Evolutionary conservation across 2,888 invertebrate species (phyloP).

Genomic region (Cartodere bifasciata): DNA sequence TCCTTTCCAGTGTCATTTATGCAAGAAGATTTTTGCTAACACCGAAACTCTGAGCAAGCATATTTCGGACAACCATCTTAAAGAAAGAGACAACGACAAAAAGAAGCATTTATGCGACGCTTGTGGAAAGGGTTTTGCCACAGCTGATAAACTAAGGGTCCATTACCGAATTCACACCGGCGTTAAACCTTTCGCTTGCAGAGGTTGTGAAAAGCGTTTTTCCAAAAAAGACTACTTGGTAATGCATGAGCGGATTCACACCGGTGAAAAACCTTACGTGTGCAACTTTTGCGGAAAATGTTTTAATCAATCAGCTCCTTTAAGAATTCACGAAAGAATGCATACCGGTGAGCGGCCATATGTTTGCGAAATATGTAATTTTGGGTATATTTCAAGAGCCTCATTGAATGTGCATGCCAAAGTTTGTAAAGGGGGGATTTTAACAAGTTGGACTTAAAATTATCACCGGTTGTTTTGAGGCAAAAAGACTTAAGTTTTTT

Average conservation of each 20-base stretch:
- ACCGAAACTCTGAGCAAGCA: constrained; percentile 33
- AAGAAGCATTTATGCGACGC: constrained; percentile 25
- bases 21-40: constrained; percentile 25
- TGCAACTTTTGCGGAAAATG: constrained; percentile 30
- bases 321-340: constrained; percentile 25
- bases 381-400: constrained; percentile 24
- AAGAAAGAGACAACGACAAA: constrained; percentile 16
- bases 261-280: constrained; percentile 29
- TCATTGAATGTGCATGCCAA: constrained; percentile 26
- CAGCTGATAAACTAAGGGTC: constrained; percentile 23
- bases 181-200: constrained; percentile 26
- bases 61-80: constrained; percentile 26
- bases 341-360: constrained; percentile 29
- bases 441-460: no score
- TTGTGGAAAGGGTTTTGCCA: constrained; percentile 26
- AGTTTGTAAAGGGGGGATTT: no score
- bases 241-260: constrained; percentile 31
- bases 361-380: constrained; percentile 25
- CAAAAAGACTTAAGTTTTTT: no score
- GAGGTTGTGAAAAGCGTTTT: constrained; percentile 26
- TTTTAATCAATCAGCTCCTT: constrained; percentile 26
- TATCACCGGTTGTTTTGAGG: no score
- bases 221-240: constrained; percentile 27
- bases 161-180: constrained; percentile 25
- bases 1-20: constrained; percentile 29